A percentile compares a stretch with the other conserved stretches of the same genome.
These are phyloP conservation scores for Podarcis siculus DNA, from an alignment of 2,797 vertebrate genomes.

Conservation along the genomic window DNA sequence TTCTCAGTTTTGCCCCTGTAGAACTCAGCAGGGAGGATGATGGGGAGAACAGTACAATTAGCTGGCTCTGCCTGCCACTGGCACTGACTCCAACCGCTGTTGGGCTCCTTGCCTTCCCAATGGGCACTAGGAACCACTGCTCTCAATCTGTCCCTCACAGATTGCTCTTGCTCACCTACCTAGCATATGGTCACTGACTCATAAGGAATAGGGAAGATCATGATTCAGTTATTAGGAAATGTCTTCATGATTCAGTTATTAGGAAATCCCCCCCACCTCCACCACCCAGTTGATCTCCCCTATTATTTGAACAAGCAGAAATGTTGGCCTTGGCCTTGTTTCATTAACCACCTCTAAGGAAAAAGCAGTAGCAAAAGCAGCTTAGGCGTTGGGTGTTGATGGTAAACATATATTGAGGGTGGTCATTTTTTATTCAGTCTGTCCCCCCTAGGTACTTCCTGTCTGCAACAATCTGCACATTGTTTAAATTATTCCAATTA, in stretches of 20 bases:
- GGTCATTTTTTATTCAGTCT: background rate
- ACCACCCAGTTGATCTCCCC: background rate
- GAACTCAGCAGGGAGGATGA: too few species aligned
- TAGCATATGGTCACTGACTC: background rate
- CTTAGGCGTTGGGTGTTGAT: background rate
- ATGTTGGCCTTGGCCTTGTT: background rate
- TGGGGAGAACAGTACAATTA: too few species aligned
- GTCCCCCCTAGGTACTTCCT: background rate
- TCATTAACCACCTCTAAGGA: background rate
- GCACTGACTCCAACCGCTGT: too few species aligned
- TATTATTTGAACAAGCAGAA: background rate
- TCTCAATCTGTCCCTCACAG: background rate
- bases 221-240: background rate
- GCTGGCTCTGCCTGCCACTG: too few species aligned
- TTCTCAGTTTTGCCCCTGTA: too few species aligned
- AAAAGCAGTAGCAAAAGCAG: background rate
- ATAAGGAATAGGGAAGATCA: background rate
- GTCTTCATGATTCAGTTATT: background rate
- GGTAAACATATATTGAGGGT: background rate
- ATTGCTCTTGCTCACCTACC: background rate
- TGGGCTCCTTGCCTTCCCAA: too few species aligned
- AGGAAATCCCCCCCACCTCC: background rate
- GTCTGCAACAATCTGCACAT: background rate
- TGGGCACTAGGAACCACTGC: too few species aligned
- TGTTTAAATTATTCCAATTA: slow-evolving; percentile 20